phyloP scores from a whole-genome alignment of 2,113 vertebrate species.

The Pituophis catenifer region DNA sequence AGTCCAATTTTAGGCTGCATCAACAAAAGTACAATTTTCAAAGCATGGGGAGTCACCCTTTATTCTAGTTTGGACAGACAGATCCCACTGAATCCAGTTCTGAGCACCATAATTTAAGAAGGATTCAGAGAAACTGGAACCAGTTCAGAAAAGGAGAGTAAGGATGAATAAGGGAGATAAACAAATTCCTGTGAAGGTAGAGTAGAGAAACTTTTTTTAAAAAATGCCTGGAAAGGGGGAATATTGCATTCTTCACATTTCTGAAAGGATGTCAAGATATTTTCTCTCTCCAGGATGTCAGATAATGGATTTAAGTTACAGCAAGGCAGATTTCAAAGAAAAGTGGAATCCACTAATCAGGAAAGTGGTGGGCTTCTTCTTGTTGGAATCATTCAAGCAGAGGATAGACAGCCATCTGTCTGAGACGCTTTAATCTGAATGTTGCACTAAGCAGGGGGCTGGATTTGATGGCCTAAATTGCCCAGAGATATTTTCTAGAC shows the following conservation, averaged over 20 bases:
- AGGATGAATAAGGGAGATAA: not conserved
- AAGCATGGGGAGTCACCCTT: not conserved
- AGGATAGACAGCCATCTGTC: not conserved
- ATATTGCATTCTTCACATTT: not conserved
- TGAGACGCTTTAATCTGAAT: not conserved
- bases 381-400: not conserved
- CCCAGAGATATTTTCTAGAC: not conserved
- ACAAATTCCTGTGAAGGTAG: not conserved
- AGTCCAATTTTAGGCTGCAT: not conserved
- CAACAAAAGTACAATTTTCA: not conserved
- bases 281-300: not conserved
- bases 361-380: not conserved
- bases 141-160: not conserved
- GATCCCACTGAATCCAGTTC: not conserved
- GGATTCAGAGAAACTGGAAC: not conserved
- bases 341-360: not conserved
- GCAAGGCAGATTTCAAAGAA: not conserved
- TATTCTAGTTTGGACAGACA: not conserved
- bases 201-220: not conserved
- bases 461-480: not conserved
- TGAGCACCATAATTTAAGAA: not conserved
- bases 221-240: not conserved
- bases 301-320: not conserved
- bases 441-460: not conserved
- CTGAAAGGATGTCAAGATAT: not conserved